These are phyloP conservation scores for Ethmia dodecea DNA, from an alignment of 2,888 invertebrate genomes.

Conservation along the genomic window DNA sequence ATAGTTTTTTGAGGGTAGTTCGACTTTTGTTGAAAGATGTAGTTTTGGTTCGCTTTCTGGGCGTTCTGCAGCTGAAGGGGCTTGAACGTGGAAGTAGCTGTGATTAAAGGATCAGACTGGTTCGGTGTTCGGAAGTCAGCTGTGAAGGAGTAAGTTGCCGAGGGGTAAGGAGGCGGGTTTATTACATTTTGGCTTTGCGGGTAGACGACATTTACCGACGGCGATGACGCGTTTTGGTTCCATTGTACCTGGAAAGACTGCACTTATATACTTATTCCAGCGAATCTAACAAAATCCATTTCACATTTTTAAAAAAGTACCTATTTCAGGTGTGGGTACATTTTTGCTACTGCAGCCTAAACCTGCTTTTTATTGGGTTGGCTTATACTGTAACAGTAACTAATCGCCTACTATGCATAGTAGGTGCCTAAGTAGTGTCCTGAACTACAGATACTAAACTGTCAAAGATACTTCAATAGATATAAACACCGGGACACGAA, in stretches of 20 bases:
- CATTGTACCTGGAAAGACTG: slow-evolving; percentile 83
- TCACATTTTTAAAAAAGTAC: no score
- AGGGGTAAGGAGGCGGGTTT: slow-evolving; percentile 81
- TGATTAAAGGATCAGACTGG: slow-evolving; percentile 75
- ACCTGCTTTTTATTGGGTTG: no score
- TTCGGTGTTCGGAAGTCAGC: slow-evolving; percentile 86
- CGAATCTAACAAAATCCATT: no score
- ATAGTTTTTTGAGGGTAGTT: slow-evolving; percentile 45
- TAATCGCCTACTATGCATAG: no score
- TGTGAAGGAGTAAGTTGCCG: slow-evolving; percentile 89
- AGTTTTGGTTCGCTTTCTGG: slow-evolving; percentile 58
- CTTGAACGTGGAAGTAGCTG: slow-evolving; percentile 75
- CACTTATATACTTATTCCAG: no score
- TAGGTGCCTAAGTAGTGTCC: no score
- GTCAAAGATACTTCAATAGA: no score
- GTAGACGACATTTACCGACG: slow-evolving; percentile 81
- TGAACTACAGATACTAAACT: no score
- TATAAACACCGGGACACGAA: no score
- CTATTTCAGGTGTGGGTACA: no score
- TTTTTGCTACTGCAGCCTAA: no score
- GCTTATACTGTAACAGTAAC: no score
- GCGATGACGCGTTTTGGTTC: slow-evolving; percentile 80
- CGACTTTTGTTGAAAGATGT: slow-evolving; percentile 66
- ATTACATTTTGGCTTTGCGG: slow-evolving; percentile 80
- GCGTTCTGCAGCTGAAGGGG: slow-evolving; percentile 67